These are phyloP conservation scores for Lates japonicus DNA, from an alignment of 2,797 vertebrate species.

Conservation along the genomic window DNA sequence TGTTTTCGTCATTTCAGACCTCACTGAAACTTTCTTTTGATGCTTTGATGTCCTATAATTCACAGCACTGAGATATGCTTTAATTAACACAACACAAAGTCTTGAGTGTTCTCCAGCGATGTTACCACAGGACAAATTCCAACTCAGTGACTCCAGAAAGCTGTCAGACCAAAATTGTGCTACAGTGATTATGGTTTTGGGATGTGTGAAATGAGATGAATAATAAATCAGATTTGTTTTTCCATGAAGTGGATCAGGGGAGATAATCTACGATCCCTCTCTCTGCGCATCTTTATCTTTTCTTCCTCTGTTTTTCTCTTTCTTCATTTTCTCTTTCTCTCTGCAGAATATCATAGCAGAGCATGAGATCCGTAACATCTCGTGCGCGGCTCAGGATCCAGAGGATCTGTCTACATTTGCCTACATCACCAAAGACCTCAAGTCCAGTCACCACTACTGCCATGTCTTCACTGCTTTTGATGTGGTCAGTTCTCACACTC, in stretches of 20 bases:
- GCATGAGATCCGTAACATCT: conserved; percentile 99
- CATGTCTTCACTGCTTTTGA: conserved; percentile 99
- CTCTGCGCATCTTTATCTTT: conserved; percentile 16
- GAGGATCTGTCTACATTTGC: conserved; percentile 99
- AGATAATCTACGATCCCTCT: conserved; percentile 40
- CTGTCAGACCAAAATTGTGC: conserved; percentile 40
- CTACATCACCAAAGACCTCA: conserved; percentile 99
- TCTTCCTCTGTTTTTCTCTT: neutral
- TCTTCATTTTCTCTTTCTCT: conserved; percentile 16
- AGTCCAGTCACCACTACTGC: conserved; percentile 99
- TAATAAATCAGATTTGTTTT: conserved; percentile 72
- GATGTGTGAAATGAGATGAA: conserved; percentile 56
- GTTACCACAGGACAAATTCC: conserved; percentile 63
- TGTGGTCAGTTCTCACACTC: conserved; percentile 90
- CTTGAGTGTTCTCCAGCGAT: conserved; percentile 52
- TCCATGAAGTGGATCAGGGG: conserved; percentile 39
- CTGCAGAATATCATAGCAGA: conserved; percentile 97
- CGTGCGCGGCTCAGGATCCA: conserved; percentile 98
- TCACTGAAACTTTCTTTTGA: conserved; percentile 23
- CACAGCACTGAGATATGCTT: conserved; percentile 32
- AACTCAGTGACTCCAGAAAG: conserved; percentile 50
- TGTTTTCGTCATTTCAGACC: conserved; percentile 5
- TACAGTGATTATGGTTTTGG: conserved; percentile 45
- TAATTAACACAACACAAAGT: conserved; percentile 56
- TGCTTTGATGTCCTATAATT: conserved; percentile 47